phyloP scores from a whole-genome alignment of 2,888 invertebrate species.

The Eulithis prunata region DNA sequence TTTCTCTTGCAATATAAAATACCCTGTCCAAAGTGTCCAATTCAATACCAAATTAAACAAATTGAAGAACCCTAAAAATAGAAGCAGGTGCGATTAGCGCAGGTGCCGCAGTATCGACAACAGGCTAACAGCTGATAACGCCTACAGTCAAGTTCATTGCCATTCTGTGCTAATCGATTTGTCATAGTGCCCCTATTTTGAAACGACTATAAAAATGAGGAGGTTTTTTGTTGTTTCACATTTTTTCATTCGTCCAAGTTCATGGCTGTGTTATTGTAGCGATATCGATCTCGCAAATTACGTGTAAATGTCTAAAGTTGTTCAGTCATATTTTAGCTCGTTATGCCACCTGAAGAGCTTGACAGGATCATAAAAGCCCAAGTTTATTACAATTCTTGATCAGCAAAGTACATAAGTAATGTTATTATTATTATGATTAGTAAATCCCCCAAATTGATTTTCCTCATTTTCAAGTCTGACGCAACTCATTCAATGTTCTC shows the following conservation, averaged over 20 bases:
- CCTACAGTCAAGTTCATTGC: constrained; percentile 78
- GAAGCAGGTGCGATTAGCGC: constrained; percentile 45
- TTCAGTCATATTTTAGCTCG: neutral
- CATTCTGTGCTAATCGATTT: constrained; percentile 75
- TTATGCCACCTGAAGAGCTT: too few species aligned
- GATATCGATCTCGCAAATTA: neutral
- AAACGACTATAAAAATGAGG: neutral
- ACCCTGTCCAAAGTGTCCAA: neutral
- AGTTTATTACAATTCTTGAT: too few species aligned
- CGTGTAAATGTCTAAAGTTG: neutral
- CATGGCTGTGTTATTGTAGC: neutral
- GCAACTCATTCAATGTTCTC: too few species aligned
- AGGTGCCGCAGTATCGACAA: constrained; percentile 61
- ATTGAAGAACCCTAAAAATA: constrained; percentile 9
- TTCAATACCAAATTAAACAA: neutral
- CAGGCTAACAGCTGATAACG: constrained; percentile 71
- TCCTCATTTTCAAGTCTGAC: too few species aligned
- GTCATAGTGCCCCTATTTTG: constrained; percentile 61
- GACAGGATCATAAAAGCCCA: too few species aligned
- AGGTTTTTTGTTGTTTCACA: neutral
- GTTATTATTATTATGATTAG: too few species aligned
- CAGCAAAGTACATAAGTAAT: too few species aligned
- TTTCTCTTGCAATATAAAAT: neutral
- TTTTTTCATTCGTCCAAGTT: constrained; percentile 2
- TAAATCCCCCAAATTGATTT: too few species aligned